Percentiles rank a stretch among this genome's conserved stretches.
Evolutionary conservation across 2,888 invertebrate species (phyloP).

Genomic region (Mimumesa dahlbomi): DNA sequence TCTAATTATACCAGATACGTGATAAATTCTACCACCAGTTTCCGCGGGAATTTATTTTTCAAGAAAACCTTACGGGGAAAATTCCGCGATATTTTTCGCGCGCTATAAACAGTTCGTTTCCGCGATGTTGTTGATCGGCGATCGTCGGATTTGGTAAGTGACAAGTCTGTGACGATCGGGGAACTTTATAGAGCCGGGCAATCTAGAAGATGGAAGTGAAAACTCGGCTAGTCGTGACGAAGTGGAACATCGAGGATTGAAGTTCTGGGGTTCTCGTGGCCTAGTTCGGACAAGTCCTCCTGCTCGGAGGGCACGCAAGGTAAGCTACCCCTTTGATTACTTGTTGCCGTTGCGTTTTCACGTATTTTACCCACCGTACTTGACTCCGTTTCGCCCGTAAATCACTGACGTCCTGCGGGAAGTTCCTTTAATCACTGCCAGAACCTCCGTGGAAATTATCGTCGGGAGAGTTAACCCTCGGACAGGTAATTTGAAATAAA

Average conservation of each 20-base stretch:
- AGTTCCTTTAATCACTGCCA: too few relatives aligned
- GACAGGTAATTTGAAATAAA: too few relatives aligned
- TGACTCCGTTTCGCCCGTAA: too few relatives aligned
- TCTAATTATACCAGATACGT: too few relatives aligned
- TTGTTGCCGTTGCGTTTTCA: slow-evolving; percentile 45
- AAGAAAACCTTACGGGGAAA: too few relatives aligned
- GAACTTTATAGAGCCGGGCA: slow-evolving; percentile 20
- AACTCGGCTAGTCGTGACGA: slow-evolving; percentile 45
- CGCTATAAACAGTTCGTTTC: background rate
- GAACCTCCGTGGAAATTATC: too few relatives aligned
- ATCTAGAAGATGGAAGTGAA: slow-evolving; percentile 45
- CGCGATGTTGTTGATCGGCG: slow-evolving; percentile 9
- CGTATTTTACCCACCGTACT: background rate
- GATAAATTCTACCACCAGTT: too few relatives aligned
- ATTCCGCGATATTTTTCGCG: background rate
- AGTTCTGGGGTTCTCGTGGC: slow-evolving; percentile 62
- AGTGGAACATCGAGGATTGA: slow-evolving; percentile 61
- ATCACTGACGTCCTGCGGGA: too few relatives aligned
- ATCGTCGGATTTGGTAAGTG: slow-evolving; percentile 31
- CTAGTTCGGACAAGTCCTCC: slow-evolving; percentile 62
- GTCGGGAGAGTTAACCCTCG: too few relatives aligned
- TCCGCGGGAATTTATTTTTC: too few relatives aligned
- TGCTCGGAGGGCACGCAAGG: slow-evolving; percentile 63
- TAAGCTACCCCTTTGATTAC: slow-evolving; percentile 48
- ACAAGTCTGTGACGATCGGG: slow-evolving; percentile 17